Conservation (phyloP, 2,113 vertebrate species). For the Dasypus novemcinctus region DNA sequence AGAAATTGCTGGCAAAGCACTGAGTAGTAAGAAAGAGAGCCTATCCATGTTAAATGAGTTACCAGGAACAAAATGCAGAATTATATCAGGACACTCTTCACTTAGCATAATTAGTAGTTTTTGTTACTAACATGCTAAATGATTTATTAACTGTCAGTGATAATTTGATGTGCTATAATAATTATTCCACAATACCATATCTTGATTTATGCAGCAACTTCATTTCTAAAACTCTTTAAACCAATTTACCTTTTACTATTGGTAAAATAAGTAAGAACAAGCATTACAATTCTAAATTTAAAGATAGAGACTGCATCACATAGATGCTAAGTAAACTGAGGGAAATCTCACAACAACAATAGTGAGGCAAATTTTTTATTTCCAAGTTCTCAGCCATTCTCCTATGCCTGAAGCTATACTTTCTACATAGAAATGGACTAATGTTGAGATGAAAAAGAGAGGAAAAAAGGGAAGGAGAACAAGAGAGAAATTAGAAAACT, state of each 20-base stretch:
- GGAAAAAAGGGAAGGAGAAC: neutral
- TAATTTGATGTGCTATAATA: conserved; percentile 50
- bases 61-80: conserved; percentile 67
- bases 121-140: conserved; percentile 61
- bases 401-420: neutral
- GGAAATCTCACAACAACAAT: neutral
- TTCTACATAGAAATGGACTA: neutral
- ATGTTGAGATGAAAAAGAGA: neutral
- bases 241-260: neutral
- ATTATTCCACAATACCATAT: conserved; percentile 59
- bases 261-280: neutral
- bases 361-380: neutral
- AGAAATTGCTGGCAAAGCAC: conserved; percentile 76
- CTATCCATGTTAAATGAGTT: conserved; percentile 70
- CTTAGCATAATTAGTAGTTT: conserved; percentile 74
- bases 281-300: neutral
- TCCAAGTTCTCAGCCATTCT: neutral
- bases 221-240: conserved; percentile 57
- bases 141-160: conserved; percentile 72
- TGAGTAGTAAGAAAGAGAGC: conserved; percentile 60
- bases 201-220: conserved; percentile 56
- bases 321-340: neutral
- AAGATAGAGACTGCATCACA: neutral
- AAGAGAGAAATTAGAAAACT: neutral
- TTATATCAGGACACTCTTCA: conserved; percentile 58